Conservation (phyloP, 2,113 vertebrate genomes). For the Phaetusa simplex region DNA sequence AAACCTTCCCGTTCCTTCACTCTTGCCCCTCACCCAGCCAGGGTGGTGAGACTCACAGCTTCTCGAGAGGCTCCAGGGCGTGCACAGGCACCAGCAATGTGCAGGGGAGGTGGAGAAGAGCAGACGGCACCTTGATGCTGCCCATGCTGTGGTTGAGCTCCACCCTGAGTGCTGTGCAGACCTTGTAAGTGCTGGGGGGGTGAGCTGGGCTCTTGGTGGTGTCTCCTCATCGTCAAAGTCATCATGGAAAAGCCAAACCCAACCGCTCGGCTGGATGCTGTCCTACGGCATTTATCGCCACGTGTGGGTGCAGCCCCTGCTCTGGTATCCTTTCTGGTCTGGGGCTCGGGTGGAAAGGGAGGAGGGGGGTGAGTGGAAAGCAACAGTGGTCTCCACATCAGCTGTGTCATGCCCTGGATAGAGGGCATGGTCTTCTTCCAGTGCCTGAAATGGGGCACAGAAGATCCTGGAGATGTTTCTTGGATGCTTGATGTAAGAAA, state of each 20-base stretch:
- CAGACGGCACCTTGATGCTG: not conserved
- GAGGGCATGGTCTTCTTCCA: not conserved
- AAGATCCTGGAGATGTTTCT: not conserved
- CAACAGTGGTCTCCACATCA: not conserved
- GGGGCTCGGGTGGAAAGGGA: not conserved
- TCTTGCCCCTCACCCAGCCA: not conserved
- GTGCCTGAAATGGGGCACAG: not conserved
- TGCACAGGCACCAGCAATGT: not conserved
- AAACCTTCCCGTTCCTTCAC: not conserved
- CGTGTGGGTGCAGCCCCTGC: too few species aligned
- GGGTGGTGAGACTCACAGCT: not conserved
- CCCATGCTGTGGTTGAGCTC: too few species aligned
- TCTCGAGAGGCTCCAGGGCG: not conserved
- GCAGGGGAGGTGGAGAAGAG: not conserved
- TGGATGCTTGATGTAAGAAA: not conserved
- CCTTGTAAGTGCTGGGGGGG: accelerated
- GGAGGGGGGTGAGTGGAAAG: not conserved
- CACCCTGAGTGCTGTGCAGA: accelerated
- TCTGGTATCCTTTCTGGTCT: conserved; percentile 4
- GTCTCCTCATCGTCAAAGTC: not conserved
- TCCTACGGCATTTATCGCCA: not conserved
- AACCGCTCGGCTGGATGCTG: not conserved
- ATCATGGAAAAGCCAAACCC: not conserved
- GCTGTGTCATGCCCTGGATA: not conserved
- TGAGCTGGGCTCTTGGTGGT: not conserved